Evolutionary conservation across 53 echinoderm and acorn worm species (phyloP), one percentile per base, ranked within the genome.

Genomic region (Crossaster papposus): DNA sequence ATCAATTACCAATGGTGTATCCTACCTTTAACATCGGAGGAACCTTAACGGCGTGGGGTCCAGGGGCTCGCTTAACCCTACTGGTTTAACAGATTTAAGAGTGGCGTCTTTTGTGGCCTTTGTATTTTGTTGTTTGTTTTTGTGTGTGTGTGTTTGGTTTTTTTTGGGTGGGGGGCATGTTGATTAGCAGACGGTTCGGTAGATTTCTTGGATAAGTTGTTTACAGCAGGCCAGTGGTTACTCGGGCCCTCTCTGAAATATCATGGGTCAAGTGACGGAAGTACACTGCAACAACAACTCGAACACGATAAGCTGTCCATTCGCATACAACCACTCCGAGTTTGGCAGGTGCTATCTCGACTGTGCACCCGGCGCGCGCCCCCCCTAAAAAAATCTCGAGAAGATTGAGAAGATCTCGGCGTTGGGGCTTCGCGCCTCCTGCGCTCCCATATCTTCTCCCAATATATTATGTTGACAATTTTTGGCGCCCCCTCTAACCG

Each of bases 211-310:
- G 22, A 15, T 20, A 3, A 3, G 58, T 58, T 58, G 12, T 58
- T 58, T 58, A 68, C 68, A 28, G 68, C 68, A 62, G 17, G 62
- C 23, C 23, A 62, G 62, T 62, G 8, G 23, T 0, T 20, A 23
- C 23, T 11, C 18, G 17, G 3, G 18, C 62, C 23, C 30, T 4
- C 6, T 13, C 72, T 13, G 72, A 13, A n/a, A n/a, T 28, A 30
- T 17, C 36, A 5, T 33, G 75, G 75, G 36, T 74, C 34, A 74
- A 74, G 75, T 74, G 75, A 74, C 75, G 75, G 75, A 74, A 74
- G 36, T 22, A 34, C 22, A 33, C 75, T 36, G 30, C 14, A 36
- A 35, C 35, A 74, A 33, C 75, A 74, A 35, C 75, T 74, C 35
- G 14, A 35, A 74, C 15, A 36, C 36, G 75, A 74, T 74, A 36